Percentiles rank a stretch among this genome's conserved stretches.
Conservation (phyloP, 2,888 invertebrate genomes). For the Ophioninae sp. region DNA sequence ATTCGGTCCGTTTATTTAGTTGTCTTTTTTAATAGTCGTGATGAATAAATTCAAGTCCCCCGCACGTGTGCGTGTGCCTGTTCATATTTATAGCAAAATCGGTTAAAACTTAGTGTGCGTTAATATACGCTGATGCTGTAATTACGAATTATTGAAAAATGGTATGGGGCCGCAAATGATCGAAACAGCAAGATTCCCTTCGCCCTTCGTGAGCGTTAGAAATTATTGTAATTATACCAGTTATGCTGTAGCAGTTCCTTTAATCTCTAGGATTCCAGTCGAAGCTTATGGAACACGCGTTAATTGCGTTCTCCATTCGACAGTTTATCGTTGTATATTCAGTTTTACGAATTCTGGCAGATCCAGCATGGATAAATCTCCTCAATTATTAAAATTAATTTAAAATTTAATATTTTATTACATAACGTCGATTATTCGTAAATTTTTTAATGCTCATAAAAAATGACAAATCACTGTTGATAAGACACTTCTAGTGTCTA, state of each 20-base stretch:
- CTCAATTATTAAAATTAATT: neutral
- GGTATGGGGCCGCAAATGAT: neutral
- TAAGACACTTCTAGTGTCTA: neutral
- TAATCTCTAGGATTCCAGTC: slow-evolving; percentile 41
- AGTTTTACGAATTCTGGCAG: neutral
- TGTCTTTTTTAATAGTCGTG: too few relatives aligned
- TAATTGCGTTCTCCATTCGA: slow-evolving; percentile 12
- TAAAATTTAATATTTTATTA: too few relatives aligned
- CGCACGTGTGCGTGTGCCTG: too few relatives aligned
- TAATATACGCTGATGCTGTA: too few relatives aligned
- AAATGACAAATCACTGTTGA: neutral
- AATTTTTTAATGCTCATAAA: neutral
- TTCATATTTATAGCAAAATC: too few relatives aligned
- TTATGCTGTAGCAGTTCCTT: slow-evolving; percentile 1
- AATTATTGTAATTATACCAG: slow-evolving; percentile 49
- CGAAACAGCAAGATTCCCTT: neutral
- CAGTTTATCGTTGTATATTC: neutral
- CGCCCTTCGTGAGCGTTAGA: slow-evolving; percentile 2
- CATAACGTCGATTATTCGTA: neutral
- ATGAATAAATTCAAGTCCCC: too few relatives aligned
- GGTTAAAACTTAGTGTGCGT: too few relatives aligned
- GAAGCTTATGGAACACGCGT: slow-evolving; percentile 44
- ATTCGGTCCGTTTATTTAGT: too few relatives aligned
- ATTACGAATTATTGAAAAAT: neutral
- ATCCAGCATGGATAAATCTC: neutral